Conservation (phyloP, 2,113 vertebrate genomes). For the Enhydra lutris region DNA sequence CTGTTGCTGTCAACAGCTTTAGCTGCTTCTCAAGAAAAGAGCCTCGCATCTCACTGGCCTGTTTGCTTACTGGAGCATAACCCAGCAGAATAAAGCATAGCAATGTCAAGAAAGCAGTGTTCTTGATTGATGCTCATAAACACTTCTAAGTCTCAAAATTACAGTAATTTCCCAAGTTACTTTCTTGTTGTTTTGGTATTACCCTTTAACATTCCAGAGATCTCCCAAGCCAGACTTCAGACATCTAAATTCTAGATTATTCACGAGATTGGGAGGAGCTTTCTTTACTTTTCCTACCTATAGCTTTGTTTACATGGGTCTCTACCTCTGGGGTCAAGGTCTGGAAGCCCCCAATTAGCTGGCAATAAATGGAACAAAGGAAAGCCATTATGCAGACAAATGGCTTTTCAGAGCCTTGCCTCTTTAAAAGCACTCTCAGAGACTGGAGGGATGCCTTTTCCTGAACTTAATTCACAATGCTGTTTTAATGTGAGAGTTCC, state of each 20-base stretch:
- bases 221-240: neutral
- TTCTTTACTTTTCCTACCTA: neutral
- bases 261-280: neutral
- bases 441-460: neutral
- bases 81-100: neutral
- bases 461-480: neutral
- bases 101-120: neutral
- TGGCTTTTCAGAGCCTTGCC: neutral
- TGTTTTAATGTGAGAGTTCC: neutral
- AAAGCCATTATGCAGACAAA: neutral
- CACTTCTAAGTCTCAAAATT: neutral
- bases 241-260: conserved; percentile 10
- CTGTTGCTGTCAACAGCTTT: neutral
- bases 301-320: neutral
- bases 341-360: neutral
- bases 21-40: neutral
- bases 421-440: neutral
- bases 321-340: neutral
- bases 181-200: conserved; percentile 18
- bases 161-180: neutral
- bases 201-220: conserved; percentile 21
- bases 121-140: neutral
- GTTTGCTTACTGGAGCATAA: neutral
- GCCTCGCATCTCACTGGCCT: neutral
- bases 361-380: neutral